Base-by-base conservation (phyloP, 1,140 invertebrate species). In the Oppia nitens region DNA sequence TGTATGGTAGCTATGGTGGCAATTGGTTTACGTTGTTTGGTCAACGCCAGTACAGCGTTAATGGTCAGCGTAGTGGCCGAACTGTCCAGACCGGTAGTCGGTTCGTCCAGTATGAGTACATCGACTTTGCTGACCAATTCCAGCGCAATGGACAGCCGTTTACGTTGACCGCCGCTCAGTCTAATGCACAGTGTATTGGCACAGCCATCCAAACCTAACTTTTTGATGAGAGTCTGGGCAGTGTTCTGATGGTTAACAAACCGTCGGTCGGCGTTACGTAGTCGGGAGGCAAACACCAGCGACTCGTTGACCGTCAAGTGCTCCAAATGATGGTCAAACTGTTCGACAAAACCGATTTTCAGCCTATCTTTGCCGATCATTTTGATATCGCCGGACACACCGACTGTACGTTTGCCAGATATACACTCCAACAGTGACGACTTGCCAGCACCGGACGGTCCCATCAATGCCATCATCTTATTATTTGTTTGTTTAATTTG, bases 241-340 rank as follows among this genome's bases (percentile, higher is more conserved):
- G 50, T 24, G 14, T 48, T 57, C 23, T 20, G 24, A 25, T 57
- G 56, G 40, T 57, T 57, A 20, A 57, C 27, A 52, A 49, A 57
- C 14, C 50, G 6, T 17, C 32, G 32, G 17, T 40, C 17, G 17
- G 32, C 32, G 32, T 40, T 40, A 6, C 32, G 6, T 1, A 95
- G 77, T 71, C 92, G 89, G 2, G 90, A 90, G 3, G 89, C 87
- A 17, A 90, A 82, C 67, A 79, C 82, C 85, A 95, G 88, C 6
- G 87, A 81, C 72, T 96, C 91, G 56, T 77, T 77, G 2, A 94
- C 87, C 0, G 85, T 87, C 9, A 96, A 75, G 70, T 92, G 85
- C 0, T 84, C 85, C 20, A 88, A 76, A 0, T 95, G 75, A 63
- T 87, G 84, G 71, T 95, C 90, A 67, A 94, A 88, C 70, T 96